Conservation (phyloP, 2,888 invertebrate genomes). For the Lissocephala sabroskyi region DNA sequence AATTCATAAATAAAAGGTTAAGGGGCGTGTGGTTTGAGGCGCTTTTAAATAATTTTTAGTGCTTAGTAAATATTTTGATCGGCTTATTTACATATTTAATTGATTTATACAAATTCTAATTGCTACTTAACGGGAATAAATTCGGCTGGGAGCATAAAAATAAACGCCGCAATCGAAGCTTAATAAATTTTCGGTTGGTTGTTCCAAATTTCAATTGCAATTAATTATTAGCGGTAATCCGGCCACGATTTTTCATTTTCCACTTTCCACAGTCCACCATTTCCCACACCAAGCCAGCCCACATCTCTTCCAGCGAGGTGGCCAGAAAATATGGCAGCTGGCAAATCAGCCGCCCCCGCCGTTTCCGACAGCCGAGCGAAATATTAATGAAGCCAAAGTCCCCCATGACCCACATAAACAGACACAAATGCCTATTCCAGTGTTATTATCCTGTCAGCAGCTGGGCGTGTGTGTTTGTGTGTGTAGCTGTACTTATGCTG, state of each 20-base stretch:
- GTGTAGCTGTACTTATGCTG: slow-evolving; percentile 3
- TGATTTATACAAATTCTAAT: slow-evolving; percentile 10
- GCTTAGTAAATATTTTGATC: neutral
- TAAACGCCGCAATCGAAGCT: too few relatives aligned
- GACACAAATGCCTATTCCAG: neutral
- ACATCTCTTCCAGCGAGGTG: too few relatives aligned
- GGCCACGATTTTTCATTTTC: neutral
- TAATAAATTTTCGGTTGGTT: slow-evolving; percentile 11
- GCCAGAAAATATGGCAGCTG: too few relatives aligned
- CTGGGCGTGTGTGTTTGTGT: neutral
- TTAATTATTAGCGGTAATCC: slow-evolving; percentile 27
- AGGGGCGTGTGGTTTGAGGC: too few relatives aligned
- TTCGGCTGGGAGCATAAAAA: too few relatives aligned
- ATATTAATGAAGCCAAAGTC: slow-evolving; percentile 42
- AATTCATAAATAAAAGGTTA: too few relatives aligned
- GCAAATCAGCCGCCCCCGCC: too few relatives aligned
- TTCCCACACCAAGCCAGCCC: too few relatives aligned
- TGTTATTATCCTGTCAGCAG: neutral
- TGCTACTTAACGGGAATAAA: slow-evolving; percentile 10
- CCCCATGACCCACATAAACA: slow-evolving; percentile 10
- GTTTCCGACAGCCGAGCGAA: slow-evolving; percentile 11
- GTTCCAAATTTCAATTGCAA: slow-evolving; percentile 3
- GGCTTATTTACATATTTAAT: neutral
- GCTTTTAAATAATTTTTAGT: too few relatives aligned
- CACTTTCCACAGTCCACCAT: slow-evolving; percentile 5